Evolutionary conservation across 2,888 invertebrate species (phyloP).

Genomic region (Cheilosia urbana): DNA sequence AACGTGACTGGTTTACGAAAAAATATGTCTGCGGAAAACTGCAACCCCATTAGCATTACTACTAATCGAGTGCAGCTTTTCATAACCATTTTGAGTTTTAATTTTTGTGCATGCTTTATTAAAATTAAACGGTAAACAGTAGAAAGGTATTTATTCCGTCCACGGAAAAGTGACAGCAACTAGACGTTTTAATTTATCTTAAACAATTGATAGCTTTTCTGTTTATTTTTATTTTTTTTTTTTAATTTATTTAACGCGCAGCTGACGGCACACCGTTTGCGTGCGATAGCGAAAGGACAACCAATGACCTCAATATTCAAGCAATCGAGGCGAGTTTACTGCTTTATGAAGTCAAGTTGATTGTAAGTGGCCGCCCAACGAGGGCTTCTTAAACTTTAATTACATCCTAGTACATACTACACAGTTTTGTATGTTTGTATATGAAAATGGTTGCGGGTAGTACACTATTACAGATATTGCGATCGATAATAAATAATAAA

Average conservation of each 20-base stretch:
- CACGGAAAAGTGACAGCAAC: no score
- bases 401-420: neutral
- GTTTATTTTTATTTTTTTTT: slow-evolving; percentile 16
- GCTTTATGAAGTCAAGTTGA: slow-evolving; percentile 7
- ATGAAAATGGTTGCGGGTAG: neutral
- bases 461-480: neutral
- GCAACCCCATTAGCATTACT: no score
- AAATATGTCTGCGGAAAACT: no score
- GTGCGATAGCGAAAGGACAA: slow-evolving; percentile 37
- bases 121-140: no score
- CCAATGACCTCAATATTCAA: slow-evolving; percentile 59
- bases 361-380: slow-evolving; percentile 1
- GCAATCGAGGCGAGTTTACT: slow-evolving; percentile 41
- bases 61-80: no score
- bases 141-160: no score
- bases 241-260: no score
- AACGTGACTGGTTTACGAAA: no score
- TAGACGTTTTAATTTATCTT: neutral
- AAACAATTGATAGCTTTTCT: neutral
- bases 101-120: no score
- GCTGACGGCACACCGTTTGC: neutral
- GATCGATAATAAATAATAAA: slow-evolving; percentile 28
- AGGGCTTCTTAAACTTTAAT: slow-evolving; percentile 43
- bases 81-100: no score
- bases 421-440: slow-evolving; percentile 1